A percentile compares a stretch with the other conserved stretches of the same genome.
These are phyloP conservation scores for Chelonia mydas DNA, from an alignment of 2,797 vertebrate genomes.

Conservation along the genomic window DNA sequence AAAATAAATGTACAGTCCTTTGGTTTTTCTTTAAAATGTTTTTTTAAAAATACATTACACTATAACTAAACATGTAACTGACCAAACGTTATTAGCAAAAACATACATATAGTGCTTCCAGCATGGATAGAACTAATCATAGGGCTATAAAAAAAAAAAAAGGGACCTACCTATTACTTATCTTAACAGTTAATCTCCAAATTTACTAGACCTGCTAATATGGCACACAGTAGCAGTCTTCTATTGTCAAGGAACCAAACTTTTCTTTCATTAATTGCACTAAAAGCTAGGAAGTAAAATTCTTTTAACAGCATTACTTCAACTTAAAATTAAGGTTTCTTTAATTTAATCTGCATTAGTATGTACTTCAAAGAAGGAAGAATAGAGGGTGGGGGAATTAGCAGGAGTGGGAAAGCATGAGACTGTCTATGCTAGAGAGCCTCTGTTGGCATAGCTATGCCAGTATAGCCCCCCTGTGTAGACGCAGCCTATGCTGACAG, in stretches of 20 bases:
- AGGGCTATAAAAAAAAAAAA: background rate
- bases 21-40: conserved; percentile 6
- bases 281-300: background rate
- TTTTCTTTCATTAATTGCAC: background rate
- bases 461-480: background rate
- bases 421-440: background rate
- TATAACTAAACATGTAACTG: background rate
- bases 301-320: background rate
- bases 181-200: background rate
- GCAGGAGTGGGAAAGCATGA: background rate
- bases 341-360: background rate
- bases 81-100: background rate
- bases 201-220: conserved; percentile 4
- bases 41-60: background rate
- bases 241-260: background rate
- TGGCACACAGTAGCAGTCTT: background rate
- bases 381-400: background rate
- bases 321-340: background rate
- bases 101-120: background rate
- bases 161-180: background rate
- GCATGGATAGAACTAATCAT: background rate
- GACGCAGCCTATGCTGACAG: background rate
- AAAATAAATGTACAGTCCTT: conserved; percentile 24
- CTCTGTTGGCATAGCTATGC: background rate
- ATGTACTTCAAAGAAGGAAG: background rate